Base-by-base conservation (phyloP, 2,797 vertebrate species). In the Hafferia zeledoni region DNA sequence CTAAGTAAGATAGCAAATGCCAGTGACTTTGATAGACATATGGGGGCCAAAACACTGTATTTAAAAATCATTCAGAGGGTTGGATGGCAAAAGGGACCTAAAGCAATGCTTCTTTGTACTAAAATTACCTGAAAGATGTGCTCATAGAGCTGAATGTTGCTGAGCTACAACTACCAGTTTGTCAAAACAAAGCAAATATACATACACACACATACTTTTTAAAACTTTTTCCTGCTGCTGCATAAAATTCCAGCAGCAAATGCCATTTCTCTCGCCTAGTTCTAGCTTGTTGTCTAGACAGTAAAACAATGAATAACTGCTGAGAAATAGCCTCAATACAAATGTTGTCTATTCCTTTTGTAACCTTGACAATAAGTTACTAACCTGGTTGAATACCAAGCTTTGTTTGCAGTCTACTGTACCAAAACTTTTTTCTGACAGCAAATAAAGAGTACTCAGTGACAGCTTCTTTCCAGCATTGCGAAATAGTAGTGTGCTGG, bases 341-440 rank as follows among this genome's bases (percentile, higher is more conserved):
- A 75, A 90, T 85, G 44, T 75, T 94, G 92, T 84, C 89, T 88
- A 33, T 83, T 93, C 86, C 75, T 96, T 96, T 96, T 74, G 83
- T 72, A 93, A 87, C 90, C 83, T 83, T 91, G 93, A 95, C 77
- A 75, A 56, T 93, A 69, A 95, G 78, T 94, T 84, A 53, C 39
- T 92, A 88, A 94, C 77, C 92, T 60, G 64, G 52, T 87, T 95
- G 74, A 94, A 94, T 90, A 81, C 47, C 55, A 60, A 74, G 91
- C 78, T 96, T 91, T 96, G 37, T 94, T 83, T 88, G 35, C 56
- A 72, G 71, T 87, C 50, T 75, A 17, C 75, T 68, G 83, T 91
- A 63, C 90, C 82, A 78, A 79, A 95, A 85, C 35, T 59, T 67
- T 72, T 77, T 83, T 59, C 86, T 93, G 61, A 88, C 46, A 69